A percentile compares a stretch with the other conserved stretches of the same genome.
These are phyloP conservation scores for Tenodera sinensis DNA, from an alignment of 2,888 invertebrate genomes.

Conservation along the genomic window DNA sequence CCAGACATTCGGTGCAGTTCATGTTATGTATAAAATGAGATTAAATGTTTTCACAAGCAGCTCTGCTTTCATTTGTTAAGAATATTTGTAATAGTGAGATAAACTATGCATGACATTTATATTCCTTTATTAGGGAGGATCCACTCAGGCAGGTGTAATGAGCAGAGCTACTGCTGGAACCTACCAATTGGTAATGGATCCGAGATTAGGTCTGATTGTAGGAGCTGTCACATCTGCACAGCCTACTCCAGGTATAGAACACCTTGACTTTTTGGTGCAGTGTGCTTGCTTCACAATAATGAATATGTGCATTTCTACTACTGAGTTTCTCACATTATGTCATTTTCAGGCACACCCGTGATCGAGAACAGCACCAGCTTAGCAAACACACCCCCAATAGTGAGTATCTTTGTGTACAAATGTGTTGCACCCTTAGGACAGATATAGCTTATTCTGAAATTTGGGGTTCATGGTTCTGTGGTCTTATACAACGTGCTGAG, in stretches of 20 bases:
- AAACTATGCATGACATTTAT: not conserved
- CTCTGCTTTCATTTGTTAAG: not conserved
- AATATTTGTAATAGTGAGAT: not conserved
- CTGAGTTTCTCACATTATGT: not conserved
- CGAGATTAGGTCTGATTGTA: constrained; percentile 47
- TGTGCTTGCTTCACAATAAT: not conserved
- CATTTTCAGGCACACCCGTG: constrained; percentile 16
- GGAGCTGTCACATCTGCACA: constrained; percentile 35
- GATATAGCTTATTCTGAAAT: too few relatives aligned
- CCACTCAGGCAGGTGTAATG: constrained; percentile 12
- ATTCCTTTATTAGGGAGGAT: constrained; percentile 4
- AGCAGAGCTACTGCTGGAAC: constrained; percentile 35
- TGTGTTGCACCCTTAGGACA: not conserved
- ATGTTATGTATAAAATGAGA: too few relatives aligned
- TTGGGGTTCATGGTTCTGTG: too few relatives aligned
- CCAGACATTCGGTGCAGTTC: too few relatives aligned
- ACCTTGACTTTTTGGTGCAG: not conserved
- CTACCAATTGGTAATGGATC: constrained; percentile 53
- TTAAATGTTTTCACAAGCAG: too few relatives aligned
- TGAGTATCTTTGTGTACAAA: constrained; percentile 4
- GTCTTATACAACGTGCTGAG: too few relatives aligned
- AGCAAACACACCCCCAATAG: constrained; percentile 15
- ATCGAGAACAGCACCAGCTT: constrained; percentile 16
- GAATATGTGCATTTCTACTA: not conserved
- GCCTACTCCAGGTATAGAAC: not conserved